A percentile compares a stretch with the other conserved stretches of the same genome.
These are phyloP conservation scores for Drosophila aldrichi DNA, from an alignment of 2,888 invertebrate species.

Conservation along the genomic window DNA sequence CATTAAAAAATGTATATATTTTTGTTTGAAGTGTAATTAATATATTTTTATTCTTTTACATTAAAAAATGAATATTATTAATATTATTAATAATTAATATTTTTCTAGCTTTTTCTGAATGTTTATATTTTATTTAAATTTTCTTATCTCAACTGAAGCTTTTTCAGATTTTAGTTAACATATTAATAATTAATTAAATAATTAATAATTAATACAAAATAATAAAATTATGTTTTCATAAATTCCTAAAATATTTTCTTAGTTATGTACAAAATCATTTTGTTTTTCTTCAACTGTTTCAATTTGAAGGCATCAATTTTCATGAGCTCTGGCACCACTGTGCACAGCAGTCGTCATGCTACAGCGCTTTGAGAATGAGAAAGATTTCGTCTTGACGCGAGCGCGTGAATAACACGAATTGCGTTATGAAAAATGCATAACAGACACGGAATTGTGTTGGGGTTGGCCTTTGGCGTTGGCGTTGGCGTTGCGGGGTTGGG, in stretches of 20 bases:
- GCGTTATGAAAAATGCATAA: conserved; percentile 62
- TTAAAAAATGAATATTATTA: too few relatives aligned
- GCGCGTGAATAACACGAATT: conserved; percentile 54
- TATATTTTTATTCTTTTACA: too few relatives aligned
- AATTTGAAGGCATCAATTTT: neutral
- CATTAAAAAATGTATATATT: too few relatives aligned
- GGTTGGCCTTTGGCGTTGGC: neutral
- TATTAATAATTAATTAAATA: too few relatives aligned
- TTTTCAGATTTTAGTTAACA: neutral
- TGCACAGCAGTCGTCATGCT: conserved; percentile 12
- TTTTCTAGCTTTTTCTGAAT: too few relatives aligned
- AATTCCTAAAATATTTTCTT: too few relatives aligned
- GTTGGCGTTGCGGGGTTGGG: neutral
- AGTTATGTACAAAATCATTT: too few relatives aligned
- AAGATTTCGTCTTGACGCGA: conserved; percentile 21
- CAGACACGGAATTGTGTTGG: conserved; percentile 29
- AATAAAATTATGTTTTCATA: neutral
- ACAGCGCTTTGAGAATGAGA: conserved; percentile 2
- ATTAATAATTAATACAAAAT: neutral
- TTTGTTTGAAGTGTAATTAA: too few relatives aligned
- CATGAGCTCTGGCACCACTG: conserved; percentile 22
- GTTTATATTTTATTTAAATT: too few relatives aligned
- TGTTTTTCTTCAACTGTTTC: neutral
- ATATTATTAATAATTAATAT: too few relatives aligned
- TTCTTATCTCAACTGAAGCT: too few relatives aligned